A percentile compares a stretch with the other conserved stretches of the same genome.
phyloP scores from a whole-genome alignment of 2,797 vertebrate species.

The Alosa sapidissima region DNA sequence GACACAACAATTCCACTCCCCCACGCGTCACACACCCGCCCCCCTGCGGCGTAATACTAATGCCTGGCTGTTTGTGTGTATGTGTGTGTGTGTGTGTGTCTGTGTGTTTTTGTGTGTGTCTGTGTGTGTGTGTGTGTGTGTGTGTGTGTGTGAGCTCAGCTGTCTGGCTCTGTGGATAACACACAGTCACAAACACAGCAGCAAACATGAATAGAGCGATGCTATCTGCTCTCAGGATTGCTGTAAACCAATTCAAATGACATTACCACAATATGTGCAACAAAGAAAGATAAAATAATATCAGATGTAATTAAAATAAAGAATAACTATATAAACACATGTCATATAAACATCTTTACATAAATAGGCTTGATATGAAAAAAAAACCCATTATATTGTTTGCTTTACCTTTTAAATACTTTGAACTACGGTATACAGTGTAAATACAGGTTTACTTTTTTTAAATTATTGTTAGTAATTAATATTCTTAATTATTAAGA shows the following conservation, averaged over 20 bases:
- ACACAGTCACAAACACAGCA: not conserved
- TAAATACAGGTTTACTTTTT: not conserved
- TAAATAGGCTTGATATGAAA: not conserved
- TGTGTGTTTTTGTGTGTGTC: not conserved
- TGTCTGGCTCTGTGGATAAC: not conserved
- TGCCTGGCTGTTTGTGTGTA: not conserved
- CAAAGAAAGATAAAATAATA: not conserved
- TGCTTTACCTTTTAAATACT: not conserved
- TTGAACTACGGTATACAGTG: not conserved
- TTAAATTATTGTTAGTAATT: not conserved
- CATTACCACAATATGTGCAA: not conserved
- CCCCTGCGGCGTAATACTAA: constrained; percentile 6
- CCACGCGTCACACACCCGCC: not conserved
- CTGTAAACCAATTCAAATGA: not conserved
- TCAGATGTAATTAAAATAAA: no score
- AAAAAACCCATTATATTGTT: not conserved
- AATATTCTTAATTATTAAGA: not conserved
- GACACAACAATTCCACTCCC: constrained; percentile 16
- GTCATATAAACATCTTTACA: not conserved
- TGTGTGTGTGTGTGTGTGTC: not conserved
- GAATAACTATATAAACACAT: no score
- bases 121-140: not conserved
- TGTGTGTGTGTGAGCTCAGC: not conserved
- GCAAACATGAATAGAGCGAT: constrained; percentile 1
- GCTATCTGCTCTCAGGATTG: constrained; percentile 20